These are phyloP conservation scores for Mus musculus DNA, from an alignment of 2,113 vertebrate species.

Conservation along the genomic window GRCm39 chr5:97379001-97379500, in stretches of 20 bases:
- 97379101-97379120: constrained; percentile 54
- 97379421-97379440: neutral
- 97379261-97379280: constrained; percentile 29
- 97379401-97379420: neutral
- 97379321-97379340: neutral
- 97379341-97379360: neutral
- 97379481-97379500: neutral
- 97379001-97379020: constrained; percentile 68
- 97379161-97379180: constrained; percentile 5
- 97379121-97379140: constrained; percentile 33
- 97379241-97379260: constrained; percentile 36
- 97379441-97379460: constrained; percentile 16
- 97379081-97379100: constrained; percentile 41
- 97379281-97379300: neutral
- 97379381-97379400: neutral
- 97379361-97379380: neutral
- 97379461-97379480: neutral
- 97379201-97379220: neutral
- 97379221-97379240: constrained; percentile 7
- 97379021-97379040: neutral
- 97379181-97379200: constrained; percentile 51
- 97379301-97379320: neutral
- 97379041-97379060: neutral
- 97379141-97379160: neutral
- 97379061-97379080: constrained; percentile 5